Evolutionary conservation across 2,797 vertebrate species (phyloP), one percentile per base, ranked within the genome.

Genomic region (Salmo trutta): DNA sequence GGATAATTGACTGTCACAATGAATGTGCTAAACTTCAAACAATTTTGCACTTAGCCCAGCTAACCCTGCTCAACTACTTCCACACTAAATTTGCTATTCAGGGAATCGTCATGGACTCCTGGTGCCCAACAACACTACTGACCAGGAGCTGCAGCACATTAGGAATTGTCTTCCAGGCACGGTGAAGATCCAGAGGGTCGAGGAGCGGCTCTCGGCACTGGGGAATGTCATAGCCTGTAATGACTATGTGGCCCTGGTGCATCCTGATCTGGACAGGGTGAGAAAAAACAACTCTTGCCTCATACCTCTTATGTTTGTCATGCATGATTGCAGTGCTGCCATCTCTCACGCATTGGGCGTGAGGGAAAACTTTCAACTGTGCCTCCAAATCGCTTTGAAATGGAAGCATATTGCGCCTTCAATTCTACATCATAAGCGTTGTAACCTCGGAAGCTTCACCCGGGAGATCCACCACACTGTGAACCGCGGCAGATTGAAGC

Each of bases 61-160:
- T 10, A 47, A 47, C 41, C 59, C 8, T 24, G 4, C 2, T 54
- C 16, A 17, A 24, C 17, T 27, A 29, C 66, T 16, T 31, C 7
- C 27, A 54, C 70, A 51, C 29, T 8, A 27, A 29, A 24, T 53
- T 12, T 75, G 3, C 19, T 65, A 36, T 67, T 24, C 52, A 70
- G 67, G 75, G 3, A 99, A 99, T 85, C 95, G 97, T 1, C 97
- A 99, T 0, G 98, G 98, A 0, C 93, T 99, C 0, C 41, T 99
- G 77, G 95, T 99, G 3, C 98, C 98, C 10, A 99, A 90, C 93
- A 98, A 94, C 81, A 98, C 98, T 0, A 99, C 98, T 0, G 98
- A 99, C 87, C 98, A 99, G 79, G 98, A 99, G 90, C 95, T 99
- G 75, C 98, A 99, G 77, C 97, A 99, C 86, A 95, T 99, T 76